phyloP scores from a whole-genome alignment of 2,113 vertebrate species.

The Petaurus breviceps region DNA sequence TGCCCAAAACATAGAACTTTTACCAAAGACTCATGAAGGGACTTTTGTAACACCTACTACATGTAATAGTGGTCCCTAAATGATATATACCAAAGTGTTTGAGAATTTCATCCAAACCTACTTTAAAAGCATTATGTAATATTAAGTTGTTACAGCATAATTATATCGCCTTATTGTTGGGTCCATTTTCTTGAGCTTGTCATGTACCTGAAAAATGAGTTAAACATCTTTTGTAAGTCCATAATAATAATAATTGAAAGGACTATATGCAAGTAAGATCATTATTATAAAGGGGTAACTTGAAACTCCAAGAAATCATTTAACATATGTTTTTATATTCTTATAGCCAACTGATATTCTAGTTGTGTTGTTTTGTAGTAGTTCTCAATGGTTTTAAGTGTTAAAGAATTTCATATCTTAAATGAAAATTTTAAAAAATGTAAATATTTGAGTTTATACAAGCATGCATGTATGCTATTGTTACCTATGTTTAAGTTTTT shows the following conservation, averaged over 20 bases:
- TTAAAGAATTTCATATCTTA: conserved; percentile 81
- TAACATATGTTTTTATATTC: conserved; percentile 80
- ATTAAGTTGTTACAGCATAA: conserved; percentile 71
- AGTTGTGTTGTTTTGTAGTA: conserved; percentile 81
- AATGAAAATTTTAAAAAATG: conserved; percentile 80
- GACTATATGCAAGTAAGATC: conserved; percentile 69
- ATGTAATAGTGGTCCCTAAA: conserved; percentile 76
- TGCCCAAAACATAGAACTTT: conserved; percentile 79
- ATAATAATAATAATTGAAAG: conserved; percentile 76
- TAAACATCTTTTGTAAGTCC: conserved; percentile 68
- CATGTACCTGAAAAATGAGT: conserved; percentile 76
- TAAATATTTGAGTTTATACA: conserved; percentile 82
- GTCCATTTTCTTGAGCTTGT: conserved; percentile 77
- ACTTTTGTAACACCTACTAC: conserved; percentile 72
- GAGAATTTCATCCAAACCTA: conserved; percentile 81
- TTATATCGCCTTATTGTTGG: conserved; percentile 65
- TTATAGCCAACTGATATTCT: conserved; percentile 81
- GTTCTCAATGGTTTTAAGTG: conserved; percentile 80
- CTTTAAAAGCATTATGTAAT: conserved; percentile 71
- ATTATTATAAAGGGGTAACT: conserved; percentile 75
- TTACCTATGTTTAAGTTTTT: conserved; percentile 80
- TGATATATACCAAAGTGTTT: conserved; percentile 84
- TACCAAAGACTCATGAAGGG: conserved; percentile 85
- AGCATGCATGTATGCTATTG: conserved; percentile 82
- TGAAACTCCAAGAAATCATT: conserved; percentile 85